These are phyloP conservation scores for Trogon melanurus DNA, from an alignment of 2,113 vertebrate species.

Conservation along the genomic window DNA sequence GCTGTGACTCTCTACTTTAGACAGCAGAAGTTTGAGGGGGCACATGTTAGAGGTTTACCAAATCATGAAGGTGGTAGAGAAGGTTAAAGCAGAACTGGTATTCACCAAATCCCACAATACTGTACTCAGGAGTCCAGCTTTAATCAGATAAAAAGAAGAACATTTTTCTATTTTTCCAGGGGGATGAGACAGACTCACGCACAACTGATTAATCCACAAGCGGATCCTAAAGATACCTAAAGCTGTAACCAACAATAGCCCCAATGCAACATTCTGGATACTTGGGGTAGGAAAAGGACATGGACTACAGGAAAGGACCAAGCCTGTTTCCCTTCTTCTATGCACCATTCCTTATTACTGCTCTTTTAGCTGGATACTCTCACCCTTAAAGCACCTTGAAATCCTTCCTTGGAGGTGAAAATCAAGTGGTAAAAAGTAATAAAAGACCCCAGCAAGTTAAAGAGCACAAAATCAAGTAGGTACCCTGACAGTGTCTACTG, in stretches of 20 bases:
- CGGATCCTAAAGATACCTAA: background rate
- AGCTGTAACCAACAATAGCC: background rate
- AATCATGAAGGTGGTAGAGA: background rate
- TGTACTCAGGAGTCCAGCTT: background rate
- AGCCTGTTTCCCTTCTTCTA: background rate
- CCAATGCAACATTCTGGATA: background rate
- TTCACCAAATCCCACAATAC: background rate
- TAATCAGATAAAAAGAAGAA: background rate
- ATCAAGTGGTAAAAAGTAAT: background rate
- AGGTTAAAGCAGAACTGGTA: background rate
- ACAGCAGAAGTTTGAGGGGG: background rate
- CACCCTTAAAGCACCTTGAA: background rate
- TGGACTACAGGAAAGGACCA: background rate
- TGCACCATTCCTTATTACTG: background rate
- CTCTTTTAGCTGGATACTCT: background rate
- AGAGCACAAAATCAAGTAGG: background rate
- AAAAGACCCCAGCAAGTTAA: background rate
- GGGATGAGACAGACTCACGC: background rate
- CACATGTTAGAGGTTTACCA: background rate
- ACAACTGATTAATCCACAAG: background rate
- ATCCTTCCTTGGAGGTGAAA: background rate
- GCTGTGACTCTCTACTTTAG: background rate
- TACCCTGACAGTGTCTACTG: background rate
- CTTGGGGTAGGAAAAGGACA: background rate
- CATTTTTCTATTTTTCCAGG: background rate